Base-by-base conservation (phyloP, 2,888 invertebrate genomes). In the Halocaridina rubra region DNA sequence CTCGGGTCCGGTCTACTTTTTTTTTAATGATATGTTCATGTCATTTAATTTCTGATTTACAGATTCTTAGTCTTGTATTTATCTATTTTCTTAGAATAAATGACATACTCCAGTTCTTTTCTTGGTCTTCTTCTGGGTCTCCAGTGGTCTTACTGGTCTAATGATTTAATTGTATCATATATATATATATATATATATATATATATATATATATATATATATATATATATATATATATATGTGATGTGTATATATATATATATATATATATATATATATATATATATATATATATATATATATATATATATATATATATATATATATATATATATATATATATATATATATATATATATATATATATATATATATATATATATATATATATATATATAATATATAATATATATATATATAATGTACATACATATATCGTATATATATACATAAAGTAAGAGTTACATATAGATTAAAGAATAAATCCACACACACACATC, bases 301-400 rank as follows among this genome's bases (percentile, higher is more conserved):
- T 24, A 76, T 27, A 57, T 24, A 57, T 53, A 57, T 24, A 57
- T 53, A 29, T 24, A 57, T 53, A 53, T 30, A 22, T 27, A 76
- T 3, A 57, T 10, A 76, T 16, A 24, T 27, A 57, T 53, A 57
- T 13, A 76, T 53, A 57, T 76, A 53, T 24, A 76, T 57, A 76
- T 53, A 72, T 72, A 72, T 30, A 72, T 72, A 72, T 1, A 72
- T 72, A 72, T 30, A 72, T 72, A 72, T 30, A 72, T 32, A 72
- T 16, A 72, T 32, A 72, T 30, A 72, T 32, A 30, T 30, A 72
- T n/a, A 72, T 30, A 72, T 1, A 72, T 30, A 72, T 32, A 72
- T 30, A 30, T 1, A n/a, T n/a, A n/a, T n/a, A n/a, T n/a, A n/a
- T 53, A 5, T 5, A 53, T 3, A 53, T 19, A 10, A 4, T 5